Base-by-base conservation (phyloP, 2,797 vertebrate species). In the Anomalospiza imberbis region DNA sequence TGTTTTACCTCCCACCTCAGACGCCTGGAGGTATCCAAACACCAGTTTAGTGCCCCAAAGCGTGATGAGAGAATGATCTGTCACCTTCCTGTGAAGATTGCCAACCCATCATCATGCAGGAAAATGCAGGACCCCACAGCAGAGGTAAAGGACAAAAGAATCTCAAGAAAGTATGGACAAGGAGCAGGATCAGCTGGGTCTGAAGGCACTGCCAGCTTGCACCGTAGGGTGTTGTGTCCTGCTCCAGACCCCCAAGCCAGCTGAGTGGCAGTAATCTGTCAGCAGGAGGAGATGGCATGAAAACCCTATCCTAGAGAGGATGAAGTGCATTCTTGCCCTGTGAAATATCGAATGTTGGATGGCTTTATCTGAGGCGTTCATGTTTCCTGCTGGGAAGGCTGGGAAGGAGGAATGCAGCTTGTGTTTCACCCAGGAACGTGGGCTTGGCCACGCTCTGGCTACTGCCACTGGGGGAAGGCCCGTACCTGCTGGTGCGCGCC, bases 61-160 rank as follows among this genome's bases (percentile, higher is more conserved):
- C 0, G 0, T 16, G 73, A 10, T 2, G 20, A 58, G 62, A 17
- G 22, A 40, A 14, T 2, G 22, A 54, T 28, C 21, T 76, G 28
- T 19, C 40, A 6, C 32, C 40, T n/a, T n/a, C 36, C 44, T 17
- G 6, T 34, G 67, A 51, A 54, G 44, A 31, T 11, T 85, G 48
- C n/a, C 31, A 32, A 2, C 26, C 21, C 7, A 0, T 2, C 32
- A 0, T 13, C 38, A 2, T 8, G 12, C 57, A 79, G 68, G 34
- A 13, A 47, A 38, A 0, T 0, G 3, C 4, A 14, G 22, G 32
- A n/a, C 63, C 29, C 42, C 44, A 9, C 6, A 3, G 4, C 14
- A 12, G 55, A 51, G 19, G 20, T 3, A 5, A 47, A 53, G 48
- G 24, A 25, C 14, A 16, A 29, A 76, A 40, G 47, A 36, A 48